Base-by-base conservation (phyloP, 2,113 vertebrate genomes). In the Microcebus murinus region DNA sequence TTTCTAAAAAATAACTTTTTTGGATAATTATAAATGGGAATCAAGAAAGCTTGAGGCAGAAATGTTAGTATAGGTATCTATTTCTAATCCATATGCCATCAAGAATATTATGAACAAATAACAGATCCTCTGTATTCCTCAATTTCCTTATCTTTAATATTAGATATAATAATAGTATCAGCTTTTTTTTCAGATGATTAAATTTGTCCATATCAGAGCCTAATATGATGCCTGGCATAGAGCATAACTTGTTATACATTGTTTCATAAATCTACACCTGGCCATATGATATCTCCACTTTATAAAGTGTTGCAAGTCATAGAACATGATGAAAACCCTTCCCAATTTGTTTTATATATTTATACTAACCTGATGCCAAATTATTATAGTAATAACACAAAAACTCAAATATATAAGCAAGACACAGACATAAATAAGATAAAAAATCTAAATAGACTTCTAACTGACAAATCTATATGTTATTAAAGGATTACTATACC, bases 401-500 rank as follows among this genome's bases (percentile, higher is more conserved):
- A 95, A 88, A 93, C 4, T 42, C 39, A 48, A 87, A 67, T 83
- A 11, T 50, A 39, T 80, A 80, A 61, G 48, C 15, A 68, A 39
- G 68, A 77, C 7, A 84, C 9, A 84, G 42, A 42, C 42, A 91
- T 17, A 81, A 96, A 85, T 25, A 77, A 31, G 91, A 74, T 34
- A 18, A 68, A 71, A 67, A 65, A 50, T 57, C 29, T 39, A 76
- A 93, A 59, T 52, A 93, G 17, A 61, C 4, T 23, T 81, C 59
- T 34, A 85, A 81, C 88, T 73, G 92, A 82, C 31, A 92, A 92
- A 55, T 80, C 36, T 86, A 0, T n/a, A n/a, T 50, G 59, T 93
- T 71, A 94, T 92, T 81, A 79, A 86, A 80, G 71, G 83, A 94
- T 94, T 65, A 70, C 17, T 71, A 61, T 25, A 73, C 18, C 68